Evolutionary conservation across 2,797 vertebrate species (phyloP).

Genomic region (Mormyrus proboscirostris): DNA sequence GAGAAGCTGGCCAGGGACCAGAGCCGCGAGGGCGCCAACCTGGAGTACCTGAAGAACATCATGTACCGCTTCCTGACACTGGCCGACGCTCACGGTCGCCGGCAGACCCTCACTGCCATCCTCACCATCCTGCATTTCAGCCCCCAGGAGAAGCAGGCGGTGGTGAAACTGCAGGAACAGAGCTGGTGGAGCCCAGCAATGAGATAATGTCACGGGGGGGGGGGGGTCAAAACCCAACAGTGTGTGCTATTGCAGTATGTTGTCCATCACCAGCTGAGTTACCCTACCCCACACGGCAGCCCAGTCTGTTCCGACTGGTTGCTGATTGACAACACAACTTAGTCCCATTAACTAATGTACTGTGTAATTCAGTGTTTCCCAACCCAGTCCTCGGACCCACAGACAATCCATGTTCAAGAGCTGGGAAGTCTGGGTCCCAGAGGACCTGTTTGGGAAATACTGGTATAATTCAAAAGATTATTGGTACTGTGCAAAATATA

Average conservation of each 20-base stretch:
- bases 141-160: slow-evolving; percentile 73
- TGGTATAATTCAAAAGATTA: background rate
- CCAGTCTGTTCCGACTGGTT: background rate
- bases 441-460: background rate
- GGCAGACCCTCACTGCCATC: slow-evolving; percentile 86
- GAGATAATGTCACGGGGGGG: slow-evolving; percentile 31
- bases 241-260: background rate
- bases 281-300: background rate
- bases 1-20: slow-evolving; percentile 73
- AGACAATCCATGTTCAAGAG: background rate
- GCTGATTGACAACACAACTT: background rate
- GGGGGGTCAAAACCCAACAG: background rate
- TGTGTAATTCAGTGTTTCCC: background rate
- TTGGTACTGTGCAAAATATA: background rate
- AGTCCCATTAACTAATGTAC: background rate
- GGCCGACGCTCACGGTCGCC: slow-evolving; percentile 70
- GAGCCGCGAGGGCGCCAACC: slow-evolving; percentile 82
- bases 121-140: slow-evolving; percentile 89
- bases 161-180: slow-evolving; percentile 61
- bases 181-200: slow-evolving; percentile 66
- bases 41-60: slow-evolving; percentile 95
- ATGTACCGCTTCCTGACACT: slow-evolving; percentile 82
- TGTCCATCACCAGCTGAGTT: background rate
- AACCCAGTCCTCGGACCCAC: background rate
- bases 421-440: background rate